Base-by-base conservation (phyloP, 2,113 vertebrate species). In the Syrrhaptes paradoxus region DNA sequence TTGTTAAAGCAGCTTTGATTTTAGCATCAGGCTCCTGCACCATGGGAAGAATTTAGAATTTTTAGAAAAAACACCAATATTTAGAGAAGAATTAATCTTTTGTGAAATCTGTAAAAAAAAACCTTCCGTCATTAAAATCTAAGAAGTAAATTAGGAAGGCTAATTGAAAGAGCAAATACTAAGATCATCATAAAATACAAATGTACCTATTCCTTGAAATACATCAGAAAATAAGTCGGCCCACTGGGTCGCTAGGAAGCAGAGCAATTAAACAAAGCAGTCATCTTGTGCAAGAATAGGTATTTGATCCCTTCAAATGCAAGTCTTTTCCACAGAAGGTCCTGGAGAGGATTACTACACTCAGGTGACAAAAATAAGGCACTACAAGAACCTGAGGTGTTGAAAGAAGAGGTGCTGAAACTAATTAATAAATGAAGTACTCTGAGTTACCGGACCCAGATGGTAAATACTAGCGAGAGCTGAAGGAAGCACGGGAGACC, bases 361-460 rank as follows among this genome's bases (percentile, higher is more conserved):
- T 59, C 32, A 41, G 17, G 38, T 90, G 81, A 71, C 59, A 57
- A 81, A 93, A 95, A 81, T 43, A 43, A 89, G 52, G 43, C 38
- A 61, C 45, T 18, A 65, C 25, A 51, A 95, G 31, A 89, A 78
- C 41, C 24, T 3, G 10, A 78, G 38, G 32, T 59, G 22, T 52
- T 92, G 80, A 85, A 90, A 91, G 76, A 84, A 57, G 17, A 75
- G 45, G 34, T 49, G 84, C n/a, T 89, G 86, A 95, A 87, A 32
- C 65, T 61, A 86, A 85, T 79, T 43, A 71, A 67, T 88, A 76
- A 86, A 83, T 54, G 73, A 73, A 82, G 49, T 45, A 16, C 34
- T 25, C 11, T 28, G 13, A 8, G 5, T 82, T 67, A 52, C 28
- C 36, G 58, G 55, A 29, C 46, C 21, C 71, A 86, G 55, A 46